A percentile compares a stretch with the other conserved stretches of the same genome.
Conservation (phyloP, 2,888 invertebrate species). For the Carpatolechia fugitivella region DNA sequence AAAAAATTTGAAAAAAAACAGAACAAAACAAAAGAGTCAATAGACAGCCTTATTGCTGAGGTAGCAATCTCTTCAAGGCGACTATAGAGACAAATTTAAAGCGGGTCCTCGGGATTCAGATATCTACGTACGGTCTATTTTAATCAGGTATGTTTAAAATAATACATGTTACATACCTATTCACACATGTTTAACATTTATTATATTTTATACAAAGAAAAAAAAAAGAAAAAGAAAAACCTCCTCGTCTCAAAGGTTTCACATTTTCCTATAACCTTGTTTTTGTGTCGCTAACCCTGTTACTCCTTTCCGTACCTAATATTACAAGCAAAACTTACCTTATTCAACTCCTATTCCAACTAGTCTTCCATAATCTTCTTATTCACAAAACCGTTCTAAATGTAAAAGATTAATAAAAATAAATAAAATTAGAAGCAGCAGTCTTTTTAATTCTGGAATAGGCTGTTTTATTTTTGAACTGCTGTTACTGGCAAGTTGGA, state of each 20-base stretch:
- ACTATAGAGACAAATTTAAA: no score
- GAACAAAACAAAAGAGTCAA: no score
- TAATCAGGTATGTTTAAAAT: no score
- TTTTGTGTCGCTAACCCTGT: conserved; percentile 1
- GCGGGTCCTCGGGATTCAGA: no score
- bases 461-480: neutral
- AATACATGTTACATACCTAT: no score
- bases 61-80: no score
- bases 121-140: no score
- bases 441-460: neutral
- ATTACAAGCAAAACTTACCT: neutral
- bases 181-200: no score
- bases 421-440: neutral
- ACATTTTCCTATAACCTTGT: neutral
- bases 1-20: no score
- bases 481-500: neutral
- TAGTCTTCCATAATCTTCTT: neutral
- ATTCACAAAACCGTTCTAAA: neutral
- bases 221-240: neutral
- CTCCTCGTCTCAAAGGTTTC: neutral
- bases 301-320: neutral
- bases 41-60: no score
- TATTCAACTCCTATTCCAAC: neutral
- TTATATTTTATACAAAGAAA: no score
- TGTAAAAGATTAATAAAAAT: neutral